Evolutionary conservation across 2,888 invertebrate genomes (phyloP).

Genomic region (Stenotaenia linearis): DNA sequence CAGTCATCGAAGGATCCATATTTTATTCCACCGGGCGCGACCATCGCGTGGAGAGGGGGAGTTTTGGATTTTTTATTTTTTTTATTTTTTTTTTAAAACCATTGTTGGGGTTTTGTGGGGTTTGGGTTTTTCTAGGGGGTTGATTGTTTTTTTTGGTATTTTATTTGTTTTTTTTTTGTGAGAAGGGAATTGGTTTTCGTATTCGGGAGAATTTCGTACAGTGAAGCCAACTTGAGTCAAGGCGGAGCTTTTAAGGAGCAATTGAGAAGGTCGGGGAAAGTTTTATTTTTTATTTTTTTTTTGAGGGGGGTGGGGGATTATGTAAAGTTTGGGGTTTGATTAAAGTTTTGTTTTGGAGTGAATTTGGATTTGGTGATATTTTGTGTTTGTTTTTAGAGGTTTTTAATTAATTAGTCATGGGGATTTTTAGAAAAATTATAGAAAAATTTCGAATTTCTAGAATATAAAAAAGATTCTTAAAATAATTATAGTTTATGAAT

Average conservation of each 20-base stretch:
- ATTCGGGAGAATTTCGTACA: background rate
- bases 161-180: background rate
- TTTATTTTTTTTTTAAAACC: background rate
- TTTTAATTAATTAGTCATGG: too few species aligned
- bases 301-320: background rate
- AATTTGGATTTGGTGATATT: background rate
- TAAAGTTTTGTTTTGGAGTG: background rate
- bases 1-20: constrained; percentile 9
- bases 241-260: background rate
- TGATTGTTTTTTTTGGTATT: background rate
- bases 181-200: background rate
- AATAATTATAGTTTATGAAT: too few species aligned
- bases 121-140: background rate
- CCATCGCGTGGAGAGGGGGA: background rate
- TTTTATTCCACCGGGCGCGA: constrained; percentile 9
- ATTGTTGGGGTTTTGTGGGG: background rate
- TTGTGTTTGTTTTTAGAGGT: background rate
- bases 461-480: too few species aligned
- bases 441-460: too few species aligned
- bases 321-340: background rate
- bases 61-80: background rate
- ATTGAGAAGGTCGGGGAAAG: background rate
- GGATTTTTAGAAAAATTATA: too few species aligned
- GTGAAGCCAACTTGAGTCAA: background rate
- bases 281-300: background rate